Percentiles rank a stretch among this genome's conserved stretches.
Evolutionary conservation across 2,797 vertebrate species (phyloP).

Genomic region (Nannoperca obscura): DNA sequence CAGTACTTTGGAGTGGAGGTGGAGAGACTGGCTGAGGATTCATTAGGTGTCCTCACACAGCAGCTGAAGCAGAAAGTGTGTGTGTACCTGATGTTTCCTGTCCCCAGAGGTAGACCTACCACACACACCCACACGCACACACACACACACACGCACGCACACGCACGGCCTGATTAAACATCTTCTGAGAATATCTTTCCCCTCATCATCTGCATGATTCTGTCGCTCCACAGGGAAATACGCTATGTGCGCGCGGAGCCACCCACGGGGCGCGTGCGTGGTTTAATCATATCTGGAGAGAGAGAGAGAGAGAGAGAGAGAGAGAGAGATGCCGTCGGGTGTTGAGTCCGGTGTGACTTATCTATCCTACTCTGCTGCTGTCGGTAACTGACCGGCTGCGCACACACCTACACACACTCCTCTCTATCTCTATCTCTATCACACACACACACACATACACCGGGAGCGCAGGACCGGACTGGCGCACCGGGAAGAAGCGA

Average conservation of each 20-base stretch:
- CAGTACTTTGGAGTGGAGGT: constrained; percentile 2
- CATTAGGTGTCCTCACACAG: constrained; percentile 49
- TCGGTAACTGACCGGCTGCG: constrained; percentile 60
- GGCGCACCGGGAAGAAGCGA: constrained; percentile 53
- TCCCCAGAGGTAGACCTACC: neutral
- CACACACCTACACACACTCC: constrained; percentile 65
- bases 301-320: constrained; percentile 33
- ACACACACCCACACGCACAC: constrained; percentile 3
- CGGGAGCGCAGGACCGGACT: constrained; percentile 43
- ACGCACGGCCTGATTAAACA: constrained; percentile 44
- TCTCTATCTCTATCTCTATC: constrained; percentile 22
- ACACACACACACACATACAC: constrained; percentile 17
- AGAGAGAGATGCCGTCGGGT: constrained; percentile 42
- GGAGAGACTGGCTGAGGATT: constrained; percentile 36
- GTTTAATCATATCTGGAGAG: constrained; percentile 68
- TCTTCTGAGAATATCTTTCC: constrained; percentile 42
- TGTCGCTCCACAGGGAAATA: constrained; percentile 72
- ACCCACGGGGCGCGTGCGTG: constrained; percentile 75
- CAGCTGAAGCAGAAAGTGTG: constrained; percentile 38
- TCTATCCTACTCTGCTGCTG: constrained; percentile 69
- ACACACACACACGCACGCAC: neutral
- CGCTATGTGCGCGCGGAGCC: constrained; percentile 63
- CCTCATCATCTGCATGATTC: constrained; percentile 54
- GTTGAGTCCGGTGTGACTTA: constrained; percentile 68
- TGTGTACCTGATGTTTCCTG: constrained; percentile 22